These are phyloP conservation scores for Bombus affinis DNA, from an alignment of 1,140 invertebrate genomes.

Conservation along the genomic window DNA sequence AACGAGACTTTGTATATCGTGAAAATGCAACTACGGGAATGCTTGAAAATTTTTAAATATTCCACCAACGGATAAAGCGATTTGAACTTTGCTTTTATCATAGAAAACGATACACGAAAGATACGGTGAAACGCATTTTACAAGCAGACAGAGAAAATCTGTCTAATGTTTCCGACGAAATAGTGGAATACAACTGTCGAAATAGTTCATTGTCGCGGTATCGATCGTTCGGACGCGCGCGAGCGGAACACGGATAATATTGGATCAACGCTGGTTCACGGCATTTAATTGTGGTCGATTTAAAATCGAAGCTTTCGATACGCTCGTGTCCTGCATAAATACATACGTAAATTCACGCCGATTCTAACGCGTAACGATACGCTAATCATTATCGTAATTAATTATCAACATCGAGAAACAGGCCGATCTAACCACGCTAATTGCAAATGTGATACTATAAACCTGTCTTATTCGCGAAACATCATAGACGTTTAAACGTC, in stretches of 20 bases:
- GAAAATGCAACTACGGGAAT: too few relatives aligned
- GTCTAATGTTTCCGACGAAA: neutral
- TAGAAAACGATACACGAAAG: neutral
- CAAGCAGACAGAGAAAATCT: neutral
- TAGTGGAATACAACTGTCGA: neutral
- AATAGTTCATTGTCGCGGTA: slow-evolving; percentile 13
- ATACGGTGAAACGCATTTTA: neutral
- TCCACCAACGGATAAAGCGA: neutral
- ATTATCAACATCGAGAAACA: slow-evolving; percentile 1
- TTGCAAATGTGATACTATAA: neutral
- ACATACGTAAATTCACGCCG: neutral
- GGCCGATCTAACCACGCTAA: neutral
- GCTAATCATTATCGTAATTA: slow-evolving; percentile 33
- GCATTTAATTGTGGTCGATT: slow-evolving; percentile 32
- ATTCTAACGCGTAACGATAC: neutral
- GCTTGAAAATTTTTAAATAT: too few relatives aligned
- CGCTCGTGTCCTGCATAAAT: neutral
- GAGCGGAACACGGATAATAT: neutral
- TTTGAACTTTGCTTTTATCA: neutral
- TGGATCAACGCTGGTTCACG: neutral
- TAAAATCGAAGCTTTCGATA: slow-evolving; percentile 11
- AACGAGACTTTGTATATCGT: neutral
- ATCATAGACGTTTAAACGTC: neutral
- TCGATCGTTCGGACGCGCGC: neutral
- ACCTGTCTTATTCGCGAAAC: neutral